Evolutionary conservation across 2,797 vertebrate genomes (phyloP), one percentile per base, ranked within the genome.

Genomic region (Pristis pectinata): DNA sequence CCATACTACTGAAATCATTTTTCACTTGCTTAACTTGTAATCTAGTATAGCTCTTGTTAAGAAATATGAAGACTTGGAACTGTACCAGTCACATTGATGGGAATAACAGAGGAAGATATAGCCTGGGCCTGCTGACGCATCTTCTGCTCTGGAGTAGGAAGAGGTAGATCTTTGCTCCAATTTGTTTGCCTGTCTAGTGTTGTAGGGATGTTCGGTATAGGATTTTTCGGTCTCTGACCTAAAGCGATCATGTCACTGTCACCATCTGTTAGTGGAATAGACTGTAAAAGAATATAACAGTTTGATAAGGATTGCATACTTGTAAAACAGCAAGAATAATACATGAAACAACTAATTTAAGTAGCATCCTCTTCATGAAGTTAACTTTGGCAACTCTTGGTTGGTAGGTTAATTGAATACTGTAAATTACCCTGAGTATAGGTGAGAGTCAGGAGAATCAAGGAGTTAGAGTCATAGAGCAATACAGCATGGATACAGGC

Each of bases 141-240:
- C 97, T 98, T 98, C 97, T 99, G 98, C 96, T 99, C 98, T 76
- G 99, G 99, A 64, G 99, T 99, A 94, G 99, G 99, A 96, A 99
- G 98, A 96, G 99, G 99, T 97, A 99, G 98, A 74, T 97, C 98
- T 97, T 98, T 98, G 96, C 97, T 98, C 99, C 99, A 99, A 98
- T 99, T 99, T 97, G 99, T 99, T 97, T 99, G 99, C 96, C 99
- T 99, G 97, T 99, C 99, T 98, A 99, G 97, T 97, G 98, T 99
- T 95, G 98, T 98, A 96, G 99, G 99, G 95, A 98, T 97, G 97
- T 99, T 99, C 96, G 98, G 98, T 96, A 99, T 97, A 96, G 99
- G 99, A 96, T 98, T 98, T 97, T 98, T 98, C 64, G 98, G 98
- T 96, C 98, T 97, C 96, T 98, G 98, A 96, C 99, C 98, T 97